These are phyloP conservation scores for Anguilla marmorata DNA, from an alignment of 2,797 vertebrate genomes.

Conservation along the genomic window DNA sequence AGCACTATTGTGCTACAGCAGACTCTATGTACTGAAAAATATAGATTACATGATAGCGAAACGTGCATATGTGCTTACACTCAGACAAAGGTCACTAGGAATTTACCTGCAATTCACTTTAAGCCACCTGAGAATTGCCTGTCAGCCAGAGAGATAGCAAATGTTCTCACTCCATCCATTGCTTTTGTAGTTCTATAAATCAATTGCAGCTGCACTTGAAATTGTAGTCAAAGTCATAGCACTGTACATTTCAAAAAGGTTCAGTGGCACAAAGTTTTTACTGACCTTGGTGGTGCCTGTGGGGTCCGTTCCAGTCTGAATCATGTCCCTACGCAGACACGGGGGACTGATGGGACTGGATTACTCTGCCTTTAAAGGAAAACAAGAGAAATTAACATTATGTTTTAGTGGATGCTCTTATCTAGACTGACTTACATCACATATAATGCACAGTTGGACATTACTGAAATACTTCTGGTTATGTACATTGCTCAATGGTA, in stretches of 20 bases:
- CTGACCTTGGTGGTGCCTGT: constrained; percentile 8
- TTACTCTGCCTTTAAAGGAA: background rate
- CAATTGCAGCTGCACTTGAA: background rate
- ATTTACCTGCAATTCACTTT: background rate
- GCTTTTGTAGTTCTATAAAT: background rate
- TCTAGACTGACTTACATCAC: no score
- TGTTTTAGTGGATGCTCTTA: no score
- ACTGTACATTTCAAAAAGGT: background rate
- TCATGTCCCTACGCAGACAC: background rate
- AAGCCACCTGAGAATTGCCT: background rate
- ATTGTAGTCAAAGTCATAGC: background rate
- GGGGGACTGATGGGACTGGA: background rate
- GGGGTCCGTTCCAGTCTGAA: constrained; percentile 3
- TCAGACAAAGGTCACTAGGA: background rate
- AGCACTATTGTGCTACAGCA: background rate
- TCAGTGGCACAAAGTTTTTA: background rate
- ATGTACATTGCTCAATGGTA: no score
- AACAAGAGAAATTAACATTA: background rate
- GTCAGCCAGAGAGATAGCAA: background rate
- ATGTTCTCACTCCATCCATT: background rate
- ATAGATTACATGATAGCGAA: background rate
- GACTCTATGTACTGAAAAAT: background rate
- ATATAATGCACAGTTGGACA: no score
- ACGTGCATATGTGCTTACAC: background rate
- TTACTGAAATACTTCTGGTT: no score